Evolutionary conservation across 2,888 invertebrate species (phyloP).

Genomic region (Adelognathus sp.): DNA sequence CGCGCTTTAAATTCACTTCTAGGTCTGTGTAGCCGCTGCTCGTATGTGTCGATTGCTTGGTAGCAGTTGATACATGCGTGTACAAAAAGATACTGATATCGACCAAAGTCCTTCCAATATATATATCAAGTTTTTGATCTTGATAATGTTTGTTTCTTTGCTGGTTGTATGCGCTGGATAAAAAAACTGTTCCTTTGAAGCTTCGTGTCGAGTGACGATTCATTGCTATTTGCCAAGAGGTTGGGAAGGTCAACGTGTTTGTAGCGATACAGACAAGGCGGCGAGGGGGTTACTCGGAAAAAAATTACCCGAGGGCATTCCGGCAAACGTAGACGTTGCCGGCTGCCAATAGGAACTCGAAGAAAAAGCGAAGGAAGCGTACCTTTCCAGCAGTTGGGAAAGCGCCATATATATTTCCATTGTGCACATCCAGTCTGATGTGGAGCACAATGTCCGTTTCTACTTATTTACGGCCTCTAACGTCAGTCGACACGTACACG

Average conservation of each 20-base stretch:
- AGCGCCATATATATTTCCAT: constrained; percentile 60
- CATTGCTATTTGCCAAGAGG: constrained; percentile 53
- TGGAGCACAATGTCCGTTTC: constrained; percentile 48
- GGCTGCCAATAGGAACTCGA: constrained; percentile 36
- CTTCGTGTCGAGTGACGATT: constrained; percentile 32
- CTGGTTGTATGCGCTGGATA: background rate
- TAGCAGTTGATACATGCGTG: too few relatives aligned
- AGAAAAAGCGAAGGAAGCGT: constrained; percentile 36
- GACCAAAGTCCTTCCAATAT: too few relatives aligned
- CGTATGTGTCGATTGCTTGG: too few relatives aligned
- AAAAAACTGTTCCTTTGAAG: constrained; percentile 18
- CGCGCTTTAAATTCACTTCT: too few relatives aligned
- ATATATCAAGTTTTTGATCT: background rate
- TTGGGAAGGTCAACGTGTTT: constrained; percentile 53
- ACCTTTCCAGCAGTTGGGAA: constrained; percentile 32
- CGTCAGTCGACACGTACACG: constrained; percentile 31
- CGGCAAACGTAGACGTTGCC: constrained; percentile 37
- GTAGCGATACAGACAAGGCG: constrained; percentile 42
- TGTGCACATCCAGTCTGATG: constrained; percentile 49
- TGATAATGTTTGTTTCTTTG: too few relatives aligned
- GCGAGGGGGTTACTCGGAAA: background rate
- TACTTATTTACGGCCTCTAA: constrained; percentile 47
- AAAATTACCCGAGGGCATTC: constrained; percentile 60
- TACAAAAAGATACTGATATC: too few relatives aligned
- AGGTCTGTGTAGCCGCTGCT: too few relatives aligned